Conservation (phyloP, 2,113 vertebrate genomes). For the Passer domesticus region DNA sequence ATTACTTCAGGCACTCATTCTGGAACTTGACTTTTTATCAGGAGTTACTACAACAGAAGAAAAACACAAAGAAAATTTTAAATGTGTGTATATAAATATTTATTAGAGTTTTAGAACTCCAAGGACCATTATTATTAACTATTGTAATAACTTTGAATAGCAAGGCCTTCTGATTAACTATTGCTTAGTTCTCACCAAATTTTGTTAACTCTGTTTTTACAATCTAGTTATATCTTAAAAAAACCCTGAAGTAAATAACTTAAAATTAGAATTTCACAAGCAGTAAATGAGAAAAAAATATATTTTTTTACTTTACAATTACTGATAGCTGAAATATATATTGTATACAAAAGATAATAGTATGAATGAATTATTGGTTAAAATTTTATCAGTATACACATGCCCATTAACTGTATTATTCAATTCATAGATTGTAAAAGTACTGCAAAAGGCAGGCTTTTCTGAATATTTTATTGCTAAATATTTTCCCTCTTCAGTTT, state of each 20-base stretch:
- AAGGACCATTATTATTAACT: not conserved
- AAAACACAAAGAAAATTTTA: not conserved
- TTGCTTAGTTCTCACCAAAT: not conserved
- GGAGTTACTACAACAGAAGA: not conserved
- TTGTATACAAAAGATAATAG: not conserved
- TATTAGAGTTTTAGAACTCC: not conserved
- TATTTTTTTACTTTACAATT: not conserved
- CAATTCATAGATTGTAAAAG: not conserved
- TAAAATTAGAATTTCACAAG: not conserved
- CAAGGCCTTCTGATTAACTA: not conserved
- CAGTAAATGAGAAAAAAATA: not conserved
- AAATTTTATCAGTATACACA: not conserved
- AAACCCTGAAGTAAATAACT: not conserved
- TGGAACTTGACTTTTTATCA: not conserved
- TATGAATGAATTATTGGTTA: not conserved
- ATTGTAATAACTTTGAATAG: not conserved
- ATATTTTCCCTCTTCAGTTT: not conserved
- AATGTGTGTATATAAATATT: not conserved
- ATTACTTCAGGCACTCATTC: not conserved
- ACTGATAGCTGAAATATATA: not conserved
- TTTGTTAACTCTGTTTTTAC: not conserved
- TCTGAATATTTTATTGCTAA: not conserved
- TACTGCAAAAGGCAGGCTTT: not conserved
- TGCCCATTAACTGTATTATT: not conserved
- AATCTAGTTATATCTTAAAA: not conserved